A percentile compares a stretch with the other conserved stretches of the same genome.
These are phyloP conservation scores for Apamea sordens DNA, from an alignment of 2,888 invertebrate species.

Conservation along the genomic window DNA sequence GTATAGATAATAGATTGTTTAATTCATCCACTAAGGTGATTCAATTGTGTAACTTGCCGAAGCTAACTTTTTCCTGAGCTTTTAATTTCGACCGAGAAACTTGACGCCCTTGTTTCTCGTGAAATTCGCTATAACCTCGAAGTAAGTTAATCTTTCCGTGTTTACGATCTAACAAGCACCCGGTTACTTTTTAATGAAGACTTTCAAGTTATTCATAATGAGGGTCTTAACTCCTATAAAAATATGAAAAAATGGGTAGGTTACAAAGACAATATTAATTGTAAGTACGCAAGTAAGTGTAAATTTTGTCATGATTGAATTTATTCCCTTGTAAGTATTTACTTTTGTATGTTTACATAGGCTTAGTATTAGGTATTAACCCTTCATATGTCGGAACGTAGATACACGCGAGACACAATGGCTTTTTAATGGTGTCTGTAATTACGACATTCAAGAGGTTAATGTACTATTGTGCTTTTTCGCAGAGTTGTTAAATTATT, in stretches of 20 bases:
- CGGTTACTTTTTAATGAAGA: slow-evolving; percentile 30
- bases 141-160: slow-evolving; percentile 38
- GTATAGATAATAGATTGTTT: background rate
- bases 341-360: no score
- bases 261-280: background rate
- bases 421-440: no score
- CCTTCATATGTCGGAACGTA: no score
- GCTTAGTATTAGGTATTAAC: no score
- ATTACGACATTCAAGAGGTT: no score
- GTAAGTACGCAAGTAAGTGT: no score
- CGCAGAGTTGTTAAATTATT: no score
- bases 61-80: slow-evolving; percentile 61
- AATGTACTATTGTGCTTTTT: no score
- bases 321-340: no score
- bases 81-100: slow-evolving; percentile 70
- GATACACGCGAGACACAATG: no score
- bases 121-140: slow-evolving; percentile 53
- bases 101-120: slow-evolving; percentile 59
- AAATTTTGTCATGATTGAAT: no score
- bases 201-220: slow-evolving; percentile 28
- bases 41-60: slow-evolving; percentile 59
- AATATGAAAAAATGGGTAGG: background rate
- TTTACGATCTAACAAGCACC: slow-evolving; percentile 33
- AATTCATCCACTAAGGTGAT: slow-evolving; percentile 8
- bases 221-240: background rate